These are phyloP conservation scores for Valencia hispanica DNA, from an alignment of 2,797 vertebrate genomes.

Conservation along the genomic window DNA sequence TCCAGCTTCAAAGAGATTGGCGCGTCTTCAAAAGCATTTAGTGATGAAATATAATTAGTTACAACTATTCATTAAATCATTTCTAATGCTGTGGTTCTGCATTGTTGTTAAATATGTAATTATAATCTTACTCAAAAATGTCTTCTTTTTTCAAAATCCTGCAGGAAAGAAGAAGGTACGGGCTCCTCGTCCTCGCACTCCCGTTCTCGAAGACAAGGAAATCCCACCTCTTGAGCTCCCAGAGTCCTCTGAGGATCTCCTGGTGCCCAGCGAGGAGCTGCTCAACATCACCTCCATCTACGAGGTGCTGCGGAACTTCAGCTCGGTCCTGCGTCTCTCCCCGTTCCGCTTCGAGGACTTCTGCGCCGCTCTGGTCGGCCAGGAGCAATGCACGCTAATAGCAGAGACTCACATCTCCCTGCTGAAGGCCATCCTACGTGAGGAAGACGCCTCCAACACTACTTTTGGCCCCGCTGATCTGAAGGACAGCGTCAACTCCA, in stretches of 20 bases:
- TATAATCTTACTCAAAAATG: neutral
- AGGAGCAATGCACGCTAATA: conserved; percentile 97
- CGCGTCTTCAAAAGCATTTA: neutral
- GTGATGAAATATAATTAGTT: neutral
- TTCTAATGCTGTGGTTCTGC: neutral
- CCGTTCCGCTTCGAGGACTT: conserved; percentile 99
- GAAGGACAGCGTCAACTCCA: conserved; percentile 98
- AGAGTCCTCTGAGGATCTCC: conserved; percentile 93
- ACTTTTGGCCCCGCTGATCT: conserved; percentile 97
- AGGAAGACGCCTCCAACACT: conserved; percentile 98
- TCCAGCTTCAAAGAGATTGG: neutral
- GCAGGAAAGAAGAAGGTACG: conserved; percentile 89
- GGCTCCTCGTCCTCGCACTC: conserved; percentile 90
- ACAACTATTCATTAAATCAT: neutral
- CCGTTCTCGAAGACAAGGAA: conserved; percentile 94
- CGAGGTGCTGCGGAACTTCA: conserved; percentile 96
- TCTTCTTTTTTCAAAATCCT: neutral
- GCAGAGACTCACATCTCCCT: conserved; percentile 95
- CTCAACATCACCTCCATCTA: conserved; percentile 93
- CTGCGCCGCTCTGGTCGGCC: conserved; percentile 92
- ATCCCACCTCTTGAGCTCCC: conserved; percentile 91
- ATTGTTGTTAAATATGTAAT: neutral
- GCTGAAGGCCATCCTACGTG: conserved; percentile 93
- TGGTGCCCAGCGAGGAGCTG: conserved; percentile 92
- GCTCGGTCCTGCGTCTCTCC: conserved; percentile 93